phyloP scores from a whole-genome alignment of 2,113 vertebrate genomes.

The Carollia perspicillata region DNA sequence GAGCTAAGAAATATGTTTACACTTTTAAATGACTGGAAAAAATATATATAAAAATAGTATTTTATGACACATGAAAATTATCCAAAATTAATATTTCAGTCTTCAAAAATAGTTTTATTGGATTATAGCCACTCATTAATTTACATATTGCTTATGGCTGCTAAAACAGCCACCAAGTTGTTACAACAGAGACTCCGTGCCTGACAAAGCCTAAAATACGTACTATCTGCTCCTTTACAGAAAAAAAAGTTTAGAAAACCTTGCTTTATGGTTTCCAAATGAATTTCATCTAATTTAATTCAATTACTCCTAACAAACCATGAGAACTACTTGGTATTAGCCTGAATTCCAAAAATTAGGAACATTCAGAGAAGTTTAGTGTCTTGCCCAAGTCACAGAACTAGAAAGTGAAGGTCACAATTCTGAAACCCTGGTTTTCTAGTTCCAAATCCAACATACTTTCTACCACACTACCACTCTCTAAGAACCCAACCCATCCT shows the following conservation, averaged over 20 bases:
- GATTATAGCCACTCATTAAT: background rate
- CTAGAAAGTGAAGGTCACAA: background rate
- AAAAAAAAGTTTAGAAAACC: background rate
- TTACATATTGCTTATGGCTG: slow-evolving; percentile 1
- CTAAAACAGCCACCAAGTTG: background rate
- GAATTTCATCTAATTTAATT: slow-evolving; percentile 15
- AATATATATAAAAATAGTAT: background rate
- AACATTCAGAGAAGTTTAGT: background rate
- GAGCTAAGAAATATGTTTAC: background rate
- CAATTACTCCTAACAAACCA: background rate
- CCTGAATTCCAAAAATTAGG: slow-evolving; percentile 30
- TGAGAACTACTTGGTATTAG: slow-evolving; percentile 8
- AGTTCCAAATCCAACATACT: slow-evolving; percentile 25
- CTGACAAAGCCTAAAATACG: slow-evolving; percentile 23
- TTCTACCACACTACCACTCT: slow-evolving; percentile 9
- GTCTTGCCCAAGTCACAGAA: background rate
- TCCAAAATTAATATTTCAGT: slow-evolving; percentile 23
- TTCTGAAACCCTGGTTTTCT: background rate
- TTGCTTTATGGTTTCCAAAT: slow-evolving; percentile 25
- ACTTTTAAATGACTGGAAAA: slow-evolving; percentile 19
- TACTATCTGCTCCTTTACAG: background rate
- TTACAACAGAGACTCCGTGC: slow-evolving; percentile 4
- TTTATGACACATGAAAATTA: slow-evolving; percentile 1
- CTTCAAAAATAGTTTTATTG: slow-evolving; percentile 30
- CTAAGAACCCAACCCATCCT: background rate